These are phyloP conservation scores for Meriones unguiculatus DNA, from an alignment of 2,113 vertebrate species.

Conservation along the genomic window DNA sequence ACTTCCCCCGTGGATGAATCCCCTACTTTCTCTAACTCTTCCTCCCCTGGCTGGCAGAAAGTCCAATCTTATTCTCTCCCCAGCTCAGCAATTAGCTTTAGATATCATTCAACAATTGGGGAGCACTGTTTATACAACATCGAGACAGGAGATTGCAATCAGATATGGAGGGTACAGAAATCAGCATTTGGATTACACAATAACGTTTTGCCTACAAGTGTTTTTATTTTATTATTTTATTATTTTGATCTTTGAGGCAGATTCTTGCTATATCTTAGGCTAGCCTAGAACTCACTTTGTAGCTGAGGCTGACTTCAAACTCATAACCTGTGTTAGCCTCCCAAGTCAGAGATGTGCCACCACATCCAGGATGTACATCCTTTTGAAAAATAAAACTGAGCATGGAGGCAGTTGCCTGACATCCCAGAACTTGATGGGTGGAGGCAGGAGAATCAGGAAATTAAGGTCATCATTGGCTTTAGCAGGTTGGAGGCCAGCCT, in stretches of 20 bases:
- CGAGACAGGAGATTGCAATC: too few species aligned
- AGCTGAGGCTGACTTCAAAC: neutral
- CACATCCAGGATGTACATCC: neutral
- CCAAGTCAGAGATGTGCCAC: neutral
- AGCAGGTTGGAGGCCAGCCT: neutral
- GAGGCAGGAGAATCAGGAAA: neutral
- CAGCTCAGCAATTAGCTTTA: too few species aligned
- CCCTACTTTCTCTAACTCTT: too few species aligned
- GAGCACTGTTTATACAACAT: too few species aligned
- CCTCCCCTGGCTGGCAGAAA: too few species aligned
- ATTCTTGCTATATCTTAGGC: neutral
- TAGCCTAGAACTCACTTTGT: neutral
- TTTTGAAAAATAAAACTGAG: slow-evolving; percentile 22
- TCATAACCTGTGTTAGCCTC: neutral
- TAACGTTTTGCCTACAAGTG: too few species aligned
- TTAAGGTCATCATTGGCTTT: neutral
- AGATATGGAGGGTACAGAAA: too few species aligned
- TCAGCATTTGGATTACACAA: too few species aligned
- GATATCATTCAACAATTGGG: too few species aligned
- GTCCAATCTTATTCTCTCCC: too few species aligned
- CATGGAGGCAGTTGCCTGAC: neutral
- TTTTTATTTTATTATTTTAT: neutral
- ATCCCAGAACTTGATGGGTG: neutral
- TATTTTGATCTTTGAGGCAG: neutral
- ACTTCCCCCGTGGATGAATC: too few species aligned